Conservation (phyloP, 2,888 invertebrate genomes). For the Pinctada fucata region DNA sequence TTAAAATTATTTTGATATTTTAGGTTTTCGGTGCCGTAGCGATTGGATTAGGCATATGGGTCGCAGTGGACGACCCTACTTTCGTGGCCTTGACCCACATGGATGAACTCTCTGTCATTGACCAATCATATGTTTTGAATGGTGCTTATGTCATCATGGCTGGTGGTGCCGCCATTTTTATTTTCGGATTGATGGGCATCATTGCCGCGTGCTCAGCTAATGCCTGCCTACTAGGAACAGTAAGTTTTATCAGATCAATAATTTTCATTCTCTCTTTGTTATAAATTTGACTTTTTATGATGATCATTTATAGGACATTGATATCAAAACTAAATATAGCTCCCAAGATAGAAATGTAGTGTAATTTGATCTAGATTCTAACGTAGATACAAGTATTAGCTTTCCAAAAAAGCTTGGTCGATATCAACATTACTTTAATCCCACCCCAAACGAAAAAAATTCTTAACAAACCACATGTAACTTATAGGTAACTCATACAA, state of each 20-base stretch:
- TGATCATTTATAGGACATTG: too few species aligned
- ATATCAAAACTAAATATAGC: too few species aligned
- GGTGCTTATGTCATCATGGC: conserved; percentile 37
- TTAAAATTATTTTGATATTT: background rate
- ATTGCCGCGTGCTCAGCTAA: conserved; percentile 24
- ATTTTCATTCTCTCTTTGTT: too few species aligned
- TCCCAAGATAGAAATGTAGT: too few species aligned
- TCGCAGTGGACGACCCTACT: conserved; percentile 34
- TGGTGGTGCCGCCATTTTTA: conserved; percentile 27
- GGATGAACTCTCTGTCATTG: conserved; percentile 31
- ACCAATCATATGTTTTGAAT: conserved; percentile 31
- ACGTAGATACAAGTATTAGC: too few species aligned
- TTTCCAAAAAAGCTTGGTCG: too few species aligned
- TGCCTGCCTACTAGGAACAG: conserved; percentile 24
- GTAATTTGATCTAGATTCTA: too few species aligned
- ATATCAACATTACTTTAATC: too few species aligned
- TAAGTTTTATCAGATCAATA: conserved; percentile 8
- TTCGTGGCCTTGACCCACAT: conserved; percentile 34
- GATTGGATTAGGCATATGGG: conserved; percentile 33
- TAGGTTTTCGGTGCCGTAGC: conserved; percentile 36
- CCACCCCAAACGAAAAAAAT: too few species aligned
- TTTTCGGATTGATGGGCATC: conserved; percentile 36
- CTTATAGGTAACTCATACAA: too few species aligned
- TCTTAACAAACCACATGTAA: too few species aligned
- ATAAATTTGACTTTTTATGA: too few species aligned